These are phyloP conservation scores for Ginglymostoma cirratum DNA, from an alignment of 2,113 vertebrate genomes.

Conservation along the genomic window DNA sequence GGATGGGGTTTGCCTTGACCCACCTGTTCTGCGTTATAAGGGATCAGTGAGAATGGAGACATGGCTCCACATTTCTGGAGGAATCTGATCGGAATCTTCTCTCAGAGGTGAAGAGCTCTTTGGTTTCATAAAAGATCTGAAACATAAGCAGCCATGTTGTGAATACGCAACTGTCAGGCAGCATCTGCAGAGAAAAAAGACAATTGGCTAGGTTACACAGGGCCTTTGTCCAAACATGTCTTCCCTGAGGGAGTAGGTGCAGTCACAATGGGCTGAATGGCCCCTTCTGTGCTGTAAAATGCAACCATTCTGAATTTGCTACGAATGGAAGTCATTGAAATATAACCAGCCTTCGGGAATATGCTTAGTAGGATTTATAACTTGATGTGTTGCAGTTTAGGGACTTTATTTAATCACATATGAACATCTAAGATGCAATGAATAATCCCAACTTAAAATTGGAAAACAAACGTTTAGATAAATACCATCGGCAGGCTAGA, in stretches of 20 bases:
- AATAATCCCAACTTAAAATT: conserved; percentile 1
- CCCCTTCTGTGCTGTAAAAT: neutral
- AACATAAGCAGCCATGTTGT: neutral
- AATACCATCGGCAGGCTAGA: neutral
- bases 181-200: neutral
- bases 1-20: no score
- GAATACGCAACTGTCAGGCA: neutral
- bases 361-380: neutral
- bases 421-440: neutral
- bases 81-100: no score
- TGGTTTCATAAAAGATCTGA: neutral
- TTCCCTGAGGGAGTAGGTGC: neutral
- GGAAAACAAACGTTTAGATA: conserved; percentile 21
- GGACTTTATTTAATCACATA: neutral
- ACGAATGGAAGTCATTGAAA: neutral
- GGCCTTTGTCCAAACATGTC: neutral
- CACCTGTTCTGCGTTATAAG: no score
- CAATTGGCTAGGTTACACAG: neutral
- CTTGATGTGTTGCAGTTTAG: neutral
- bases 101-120: no score
- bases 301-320: neutral
- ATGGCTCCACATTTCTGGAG: no score
- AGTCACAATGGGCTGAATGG: neutral
- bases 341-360: neutral
- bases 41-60: no score